Percentiles rank a stretch among this genome's conserved stretches.
Evolutionary conservation across 2,113 vertebrate species (phyloP).

Genomic region (Nanger granti): DNA sequence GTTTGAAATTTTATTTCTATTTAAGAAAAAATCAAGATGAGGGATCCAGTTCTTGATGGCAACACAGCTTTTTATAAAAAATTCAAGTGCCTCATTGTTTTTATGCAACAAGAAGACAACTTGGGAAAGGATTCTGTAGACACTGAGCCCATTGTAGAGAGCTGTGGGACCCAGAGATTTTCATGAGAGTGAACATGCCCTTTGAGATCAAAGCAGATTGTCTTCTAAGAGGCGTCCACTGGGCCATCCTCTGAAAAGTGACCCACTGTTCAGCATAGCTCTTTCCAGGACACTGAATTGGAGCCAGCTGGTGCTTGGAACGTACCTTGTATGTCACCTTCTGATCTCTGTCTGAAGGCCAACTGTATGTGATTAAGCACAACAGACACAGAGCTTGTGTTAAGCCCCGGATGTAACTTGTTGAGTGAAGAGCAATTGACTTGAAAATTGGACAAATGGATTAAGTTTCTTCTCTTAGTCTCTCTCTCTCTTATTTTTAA

Average conservation of each 20-base stretch:
- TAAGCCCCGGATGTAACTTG: slow-evolving; percentile 55
- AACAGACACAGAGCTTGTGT: slow-evolving; percentile 50
- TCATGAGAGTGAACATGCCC: background rate
- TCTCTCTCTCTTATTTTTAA: background rate
- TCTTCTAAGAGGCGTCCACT: slow-evolving; percentile 7
- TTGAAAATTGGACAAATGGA: slow-evolving; percentile 69
- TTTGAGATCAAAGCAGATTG: slow-evolving; percentile 37
- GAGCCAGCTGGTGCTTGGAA: slow-evolving; percentile 56
- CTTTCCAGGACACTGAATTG: slow-evolving; percentile 46
- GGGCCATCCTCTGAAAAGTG: slow-evolving; percentile 55
- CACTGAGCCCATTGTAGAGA: slow-evolving; percentile 26
- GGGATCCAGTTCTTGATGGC: background rate
- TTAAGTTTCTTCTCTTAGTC: slow-evolving; percentile 29
- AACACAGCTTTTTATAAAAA: background rate
- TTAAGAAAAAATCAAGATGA: background rate
- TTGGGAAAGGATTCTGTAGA: slow-evolving; percentile 27
- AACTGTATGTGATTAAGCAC: slow-evolving; percentile 54
- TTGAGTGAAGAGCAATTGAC: slow-evolving; percentile 67
- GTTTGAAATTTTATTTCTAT: slow-evolving; percentile 14
- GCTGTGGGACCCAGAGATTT: background rate
- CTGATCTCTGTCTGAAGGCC: slow-evolving; percentile 48
- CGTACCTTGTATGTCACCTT: slow-evolving; percentile 30
- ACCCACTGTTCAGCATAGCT: slow-evolving; percentile 20
- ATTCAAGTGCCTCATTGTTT: slow-evolving; percentile 36
- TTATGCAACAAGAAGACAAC: background rate